Percentiles rank a stretch among this genome's conserved stretches.
phyloP scores from a whole-genome alignment of 2,797 vertebrate species.

The Aquila chrysaetos region DNA sequence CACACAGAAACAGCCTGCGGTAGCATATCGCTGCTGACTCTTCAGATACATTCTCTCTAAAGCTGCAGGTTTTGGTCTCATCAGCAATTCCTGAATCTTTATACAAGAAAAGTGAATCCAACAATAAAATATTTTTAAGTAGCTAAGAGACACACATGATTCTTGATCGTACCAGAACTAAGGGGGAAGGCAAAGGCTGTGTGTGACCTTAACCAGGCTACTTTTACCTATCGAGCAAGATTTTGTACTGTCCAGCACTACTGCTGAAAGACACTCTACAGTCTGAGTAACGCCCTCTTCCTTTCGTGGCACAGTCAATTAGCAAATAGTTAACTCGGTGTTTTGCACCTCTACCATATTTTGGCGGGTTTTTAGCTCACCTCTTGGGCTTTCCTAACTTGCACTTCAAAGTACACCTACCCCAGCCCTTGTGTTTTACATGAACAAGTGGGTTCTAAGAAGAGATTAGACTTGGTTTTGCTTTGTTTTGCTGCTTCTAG shows the following conservation, averaged over 20 bases:
- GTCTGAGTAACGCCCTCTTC: not conserved
- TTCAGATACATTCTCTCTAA: slow-evolving; percentile 53
- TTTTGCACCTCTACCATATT: not conserved
- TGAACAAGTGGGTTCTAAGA: not conserved
- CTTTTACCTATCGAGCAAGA: not conserved
- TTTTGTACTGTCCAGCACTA: not conserved
- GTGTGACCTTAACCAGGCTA: not conserved
- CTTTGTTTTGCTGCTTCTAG: not conserved
- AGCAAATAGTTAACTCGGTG: not conserved
- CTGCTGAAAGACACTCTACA: not conserved
- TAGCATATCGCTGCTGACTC: slow-evolving; percentile 11
- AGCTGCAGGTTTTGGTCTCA: slow-evolving; percentile 55
- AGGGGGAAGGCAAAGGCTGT: not conserved
- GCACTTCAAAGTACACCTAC: not conserved
- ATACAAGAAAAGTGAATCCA: not conserved
- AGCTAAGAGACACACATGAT: not conserved
- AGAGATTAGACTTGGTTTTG: not conserved
- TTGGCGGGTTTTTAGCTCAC: not conserved
- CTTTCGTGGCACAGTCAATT: not conserved
- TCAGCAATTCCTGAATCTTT: slow-evolving; percentile 44
- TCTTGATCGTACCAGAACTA: not conserved
- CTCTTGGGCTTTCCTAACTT: not conserved
- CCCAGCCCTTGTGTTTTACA: not conserved
- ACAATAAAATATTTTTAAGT: not conserved
- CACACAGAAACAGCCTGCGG: slow-evolving; percentile 13